Conservation (phyloP, 2,888 invertebrate species). For the Coelopa pilipes region DNA sequence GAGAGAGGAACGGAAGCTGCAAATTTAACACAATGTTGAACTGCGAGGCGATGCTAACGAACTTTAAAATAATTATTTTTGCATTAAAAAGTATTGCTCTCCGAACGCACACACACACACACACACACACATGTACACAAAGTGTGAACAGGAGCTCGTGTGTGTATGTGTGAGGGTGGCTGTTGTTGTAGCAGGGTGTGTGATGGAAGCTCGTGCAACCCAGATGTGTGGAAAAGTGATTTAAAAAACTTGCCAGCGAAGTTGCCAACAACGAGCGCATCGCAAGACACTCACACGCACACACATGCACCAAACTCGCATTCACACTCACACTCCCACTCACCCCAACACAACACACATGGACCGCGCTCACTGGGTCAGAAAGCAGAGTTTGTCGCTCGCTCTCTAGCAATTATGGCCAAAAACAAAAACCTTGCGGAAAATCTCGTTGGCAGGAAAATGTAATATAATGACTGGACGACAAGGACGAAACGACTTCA, state of each 20-base stretch:
- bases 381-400: constrained; percentile 1
- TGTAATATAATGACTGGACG: constrained; percentile 23
- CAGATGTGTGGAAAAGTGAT: constrained; percentile 8
- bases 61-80: constrained; percentile 34
- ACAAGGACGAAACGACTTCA: constrained; percentile 13
- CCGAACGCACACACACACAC: neutral
- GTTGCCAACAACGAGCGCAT: constrained; percentile 4
- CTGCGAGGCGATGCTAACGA: constrained; percentile 23
- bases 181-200: too few relatives aligned
- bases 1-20: neutral
- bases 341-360: neutral
- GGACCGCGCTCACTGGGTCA: neutral
- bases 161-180: too few relatives aligned
- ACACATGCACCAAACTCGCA: neutral
- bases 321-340: neutral
- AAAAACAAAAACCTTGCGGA: constrained; percentile 22
- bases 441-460: constrained; percentile 26
- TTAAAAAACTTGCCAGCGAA: constrained; percentile 13
- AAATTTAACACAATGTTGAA: constrained; percentile 26
- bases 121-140: neutral
- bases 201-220: neutral
- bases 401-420: constrained; percentile 24
- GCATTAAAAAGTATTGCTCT: constrained; percentile 4
- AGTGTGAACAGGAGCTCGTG: too few relatives aligned
- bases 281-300: too few relatives aligned